These are phyloP conservation scores for Petrolisthes manimaculis DNA, from an alignment of 2,888 invertebrate genomes.

Conservation along the genomic window DNA sequence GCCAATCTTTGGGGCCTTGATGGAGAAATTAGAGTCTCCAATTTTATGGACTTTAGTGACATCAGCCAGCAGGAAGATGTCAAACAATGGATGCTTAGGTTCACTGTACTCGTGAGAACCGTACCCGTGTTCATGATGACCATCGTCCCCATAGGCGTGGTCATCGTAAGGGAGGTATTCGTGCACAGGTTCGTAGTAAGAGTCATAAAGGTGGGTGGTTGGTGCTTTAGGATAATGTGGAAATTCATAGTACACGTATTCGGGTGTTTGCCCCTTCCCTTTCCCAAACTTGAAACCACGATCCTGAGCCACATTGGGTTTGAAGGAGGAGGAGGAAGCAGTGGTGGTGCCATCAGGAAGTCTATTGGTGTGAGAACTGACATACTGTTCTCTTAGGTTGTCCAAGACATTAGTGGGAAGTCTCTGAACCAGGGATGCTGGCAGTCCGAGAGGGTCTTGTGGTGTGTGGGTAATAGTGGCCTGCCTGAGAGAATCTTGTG, in stretches of 20 bases:
- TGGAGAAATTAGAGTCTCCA: constrained; percentile 55
- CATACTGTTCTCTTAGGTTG: constrained; percentile 23
- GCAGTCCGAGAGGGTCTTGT: background rate
- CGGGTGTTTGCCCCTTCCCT: background rate
- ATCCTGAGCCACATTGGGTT: background rate
- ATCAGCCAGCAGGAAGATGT: constrained; percentile 58
- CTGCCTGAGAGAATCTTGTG: too few relatives aligned
- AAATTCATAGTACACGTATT: background rate
- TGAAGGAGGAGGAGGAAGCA: background rate
- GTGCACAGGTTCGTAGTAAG: background rate
- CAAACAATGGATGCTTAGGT: constrained; percentile 45
- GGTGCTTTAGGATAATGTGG: background rate
- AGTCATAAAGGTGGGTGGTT: background rate
- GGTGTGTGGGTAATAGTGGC: too few relatives aligned
- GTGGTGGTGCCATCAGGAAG: background rate
- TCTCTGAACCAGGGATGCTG: constrained; percentile 9
- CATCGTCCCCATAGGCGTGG: background rate
- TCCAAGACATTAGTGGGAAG: constrained; percentile 26
- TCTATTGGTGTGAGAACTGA: background rate
- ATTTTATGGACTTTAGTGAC: constrained; percentile 54
- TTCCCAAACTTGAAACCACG: background rate
- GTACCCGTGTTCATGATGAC: background rate
- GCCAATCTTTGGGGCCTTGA: constrained; percentile 61
- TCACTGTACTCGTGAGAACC: constrained; percentile 1
- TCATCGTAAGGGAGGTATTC: background rate